Conservation (phyloP, 2,888 invertebrate genomes). For the Odontothrips loti region DNA sequence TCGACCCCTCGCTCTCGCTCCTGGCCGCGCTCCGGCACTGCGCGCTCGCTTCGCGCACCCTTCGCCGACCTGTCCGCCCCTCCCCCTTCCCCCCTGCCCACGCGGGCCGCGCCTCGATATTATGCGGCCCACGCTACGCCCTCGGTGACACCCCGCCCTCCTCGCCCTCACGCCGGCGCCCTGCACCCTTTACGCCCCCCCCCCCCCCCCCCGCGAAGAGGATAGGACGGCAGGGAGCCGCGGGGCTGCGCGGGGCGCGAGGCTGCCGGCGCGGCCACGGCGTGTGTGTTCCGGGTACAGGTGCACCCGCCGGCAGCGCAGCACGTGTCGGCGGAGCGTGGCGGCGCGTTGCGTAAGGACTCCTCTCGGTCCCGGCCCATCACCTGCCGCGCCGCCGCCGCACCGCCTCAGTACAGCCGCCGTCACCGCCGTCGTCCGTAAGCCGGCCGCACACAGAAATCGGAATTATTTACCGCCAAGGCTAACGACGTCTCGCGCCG, state of each 20-base stretch:
- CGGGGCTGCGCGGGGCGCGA: not conserved
- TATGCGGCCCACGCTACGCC: too few relatives aligned
- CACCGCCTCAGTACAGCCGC: too few relatives aligned
- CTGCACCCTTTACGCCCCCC: too few relatives aligned
- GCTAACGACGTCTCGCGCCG: not conserved
- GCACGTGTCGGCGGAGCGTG: not conserved
- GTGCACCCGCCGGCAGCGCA: not conserved
- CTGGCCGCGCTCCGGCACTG: not conserved
- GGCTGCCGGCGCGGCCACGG: not conserved
- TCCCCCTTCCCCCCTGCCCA: too few relatives aligned
- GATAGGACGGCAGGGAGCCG: too few relatives aligned
- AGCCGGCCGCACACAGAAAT: too few relatives aligned
- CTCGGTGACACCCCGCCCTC: too few relatives aligned
- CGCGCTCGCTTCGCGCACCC: not conserved
- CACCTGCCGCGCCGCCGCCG: not conserved
- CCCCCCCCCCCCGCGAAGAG: too few relatives aligned
- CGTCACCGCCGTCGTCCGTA: too few relatives aligned
- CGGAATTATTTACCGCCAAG: not conserved
- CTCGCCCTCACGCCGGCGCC: too few relatives aligned
- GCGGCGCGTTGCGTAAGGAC: slow-evolving; percentile 12
- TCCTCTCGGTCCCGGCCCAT: not conserved
- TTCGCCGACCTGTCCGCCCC: too few relatives aligned
- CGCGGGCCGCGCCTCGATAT: too few relatives aligned
- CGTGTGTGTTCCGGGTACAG: slow-evolving; percentile 1
- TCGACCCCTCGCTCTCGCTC: not conserved